Evolutionary conservation across 30 jellyfish, hydroid and myxozoan species (phyloP), one percentile per base, ranked within the genome.

Genomic region (Hydra vulgaris): DNA sequence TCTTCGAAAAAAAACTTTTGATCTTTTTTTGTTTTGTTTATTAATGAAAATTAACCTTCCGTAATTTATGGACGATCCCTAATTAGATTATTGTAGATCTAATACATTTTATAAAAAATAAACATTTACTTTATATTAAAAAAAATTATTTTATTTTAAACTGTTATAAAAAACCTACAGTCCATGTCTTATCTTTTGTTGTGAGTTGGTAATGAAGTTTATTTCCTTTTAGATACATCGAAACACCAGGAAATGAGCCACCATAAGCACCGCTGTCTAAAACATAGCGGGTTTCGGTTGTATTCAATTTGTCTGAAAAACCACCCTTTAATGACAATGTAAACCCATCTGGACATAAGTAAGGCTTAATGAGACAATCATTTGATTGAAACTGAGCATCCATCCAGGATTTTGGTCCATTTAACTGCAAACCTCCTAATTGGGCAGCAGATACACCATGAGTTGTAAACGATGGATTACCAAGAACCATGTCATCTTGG

Each of bases 221-320:
- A 23, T 93, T 95, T 53, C 94, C 96, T 83, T 85, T 89, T 85
- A 89, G 24, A 74, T 85, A 86, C 74, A 95, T 68, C 4, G 99
- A 88, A 26, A 95, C 92, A 53, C 99, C 99, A 72, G 99, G 96
- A 5, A 96, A 95, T 1, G 97, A 80, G 23, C 96, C 97, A 20
- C 96, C 97, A 76, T 95, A 96, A 15, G 97, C 96, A 18, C 99
- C 99, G 68, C 96, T 85, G 74, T 95, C 99, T 8, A 95, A 25
- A 77, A 95, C 82, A 71, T 84, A 88, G 8, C 89, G 91, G 16
- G 92, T 92, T 15, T 84, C 96, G n/a, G 99, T 40, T 74, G 83
- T 76, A 19, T 66, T 56, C 27, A 77, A 81, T 27, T 82, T 22
- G 70, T 80, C 87, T 24, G 82, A 82, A 55, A 95, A 75, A 83